Conservation (phyloP, 2,113 vertebrate species). For the Tenebrosternarchus preto region DNA sequence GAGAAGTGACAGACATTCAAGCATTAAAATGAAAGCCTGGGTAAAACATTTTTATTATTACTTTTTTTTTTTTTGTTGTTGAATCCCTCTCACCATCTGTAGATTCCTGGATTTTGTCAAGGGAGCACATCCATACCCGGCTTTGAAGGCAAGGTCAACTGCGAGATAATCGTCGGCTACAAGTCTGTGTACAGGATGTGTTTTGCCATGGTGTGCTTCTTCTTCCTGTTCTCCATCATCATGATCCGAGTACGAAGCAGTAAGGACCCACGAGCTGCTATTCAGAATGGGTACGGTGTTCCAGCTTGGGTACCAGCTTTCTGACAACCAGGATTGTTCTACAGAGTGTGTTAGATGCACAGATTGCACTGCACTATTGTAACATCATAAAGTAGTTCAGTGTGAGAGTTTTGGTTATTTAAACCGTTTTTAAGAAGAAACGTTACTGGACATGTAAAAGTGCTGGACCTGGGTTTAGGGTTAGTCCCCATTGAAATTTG, state of each 20-base stretch:
- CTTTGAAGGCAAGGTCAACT: conserved; percentile 73
- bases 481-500: background rate
- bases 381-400: too few species aligned
- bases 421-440: too few species aligned
- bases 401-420: too few species aligned
- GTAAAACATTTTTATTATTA: background rate
- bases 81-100: conserved; percentile 17
- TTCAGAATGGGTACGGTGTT: conserved; percentile 84
- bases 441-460: background rate
- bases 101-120: conserved; percentile 84
- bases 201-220: conserved; percentile 86
- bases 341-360: background rate
- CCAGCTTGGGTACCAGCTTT: background rate
- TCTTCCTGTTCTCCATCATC: conserved; percentile 81
- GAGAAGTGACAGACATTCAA: background rate
- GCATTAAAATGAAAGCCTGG: background rate
- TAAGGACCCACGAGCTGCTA: conserved; percentile 80
- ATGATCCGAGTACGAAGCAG: conserved; percentile 89
- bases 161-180: conserved; percentile 84
- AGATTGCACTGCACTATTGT: background rate
- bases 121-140: conserved; percentile 47
- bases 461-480: background rate
- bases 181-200: conserved; percentile 93
- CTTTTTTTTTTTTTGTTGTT: background rate
- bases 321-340: background rate